Percentiles rank a stretch among this genome's conserved stretches.
Evolutionary conservation across 1,140 invertebrate species (phyloP).

Genomic region (Eumaeus atala): DNA sequence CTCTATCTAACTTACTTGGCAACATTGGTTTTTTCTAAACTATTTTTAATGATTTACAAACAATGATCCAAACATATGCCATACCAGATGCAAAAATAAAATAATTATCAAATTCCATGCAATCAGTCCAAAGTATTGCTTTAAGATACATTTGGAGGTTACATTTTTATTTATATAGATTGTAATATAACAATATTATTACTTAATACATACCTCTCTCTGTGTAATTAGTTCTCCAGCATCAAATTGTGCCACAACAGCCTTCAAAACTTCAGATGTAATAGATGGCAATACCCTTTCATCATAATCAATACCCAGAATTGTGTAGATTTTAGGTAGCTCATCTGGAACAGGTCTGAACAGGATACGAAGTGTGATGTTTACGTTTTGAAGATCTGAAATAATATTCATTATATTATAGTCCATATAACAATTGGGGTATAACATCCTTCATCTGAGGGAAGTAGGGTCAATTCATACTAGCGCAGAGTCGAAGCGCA

Average conservation of each 20-base stretch:
- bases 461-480: too few relatives aligned
- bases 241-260: constrained; percentile 99
- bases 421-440: not conserved
- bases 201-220: constrained; percentile 80
- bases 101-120: too few relatives aligned
- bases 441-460: too few relatives aligned
- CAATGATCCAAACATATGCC: too few relatives aligned
- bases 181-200: not conserved
- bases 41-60: too few relatives aligned
- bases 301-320: constrained; percentile 98
- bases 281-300: constrained; percentile 99
- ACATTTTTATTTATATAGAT: too few relatives aligned
- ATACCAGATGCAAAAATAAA: too few relatives aligned
- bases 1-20: too few relatives aligned
- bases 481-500: too few relatives aligned
- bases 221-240: constrained; percentile 99
- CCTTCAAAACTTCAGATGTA: constrained; percentile 98
- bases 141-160: too few relatives aligned
- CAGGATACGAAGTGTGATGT: constrained; percentile 98
- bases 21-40: too few relatives aligned
- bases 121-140: too few relatives aligned
- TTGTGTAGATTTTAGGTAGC: constrained; percentile 95
- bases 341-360: constrained; percentile 94
- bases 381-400: constrained; percentile 98
- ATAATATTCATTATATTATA: constrained; percentile 16